These are phyloP conservation scores for Xenopus tropicalis DNA, from an alignment of 2,113 vertebrate genomes.

Conservation along the genomic window UCB_Xtro_10.0 CM004449.2:51632501-51633000, in stretches of 20 bases:
- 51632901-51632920: conserved; percentile 19
- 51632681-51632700: too few relatives aligned
- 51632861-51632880: conserved; percentile 14
- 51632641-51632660: too few relatives aligned
- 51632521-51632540: too few relatives aligned
- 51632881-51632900: conserved; percentile 23
- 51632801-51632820: conserved; percentile 11
- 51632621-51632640: too few relatives aligned
- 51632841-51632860: conserved; percentile 24
- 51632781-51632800: conserved; percentile 13
- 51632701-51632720: too few relatives aligned
- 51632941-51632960: conserved; percentile 24
- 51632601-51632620: too few relatives aligned
- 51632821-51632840: conserved; percentile 17
- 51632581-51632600: too few relatives aligned
- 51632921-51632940: conserved; percentile 32
- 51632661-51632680: too few relatives aligned
- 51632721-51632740: too few relatives aligned
- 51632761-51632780: conserved; percentile 9
- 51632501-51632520: too few relatives aligned
- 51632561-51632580: too few relatives aligned
- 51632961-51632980: background rate
- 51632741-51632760: background rate
- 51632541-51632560: too few relatives aligned
- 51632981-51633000: background rate